Evolutionary conservation across 2,888 invertebrate genomes (phyloP).

Genomic region (Rapana venosa): DNA sequence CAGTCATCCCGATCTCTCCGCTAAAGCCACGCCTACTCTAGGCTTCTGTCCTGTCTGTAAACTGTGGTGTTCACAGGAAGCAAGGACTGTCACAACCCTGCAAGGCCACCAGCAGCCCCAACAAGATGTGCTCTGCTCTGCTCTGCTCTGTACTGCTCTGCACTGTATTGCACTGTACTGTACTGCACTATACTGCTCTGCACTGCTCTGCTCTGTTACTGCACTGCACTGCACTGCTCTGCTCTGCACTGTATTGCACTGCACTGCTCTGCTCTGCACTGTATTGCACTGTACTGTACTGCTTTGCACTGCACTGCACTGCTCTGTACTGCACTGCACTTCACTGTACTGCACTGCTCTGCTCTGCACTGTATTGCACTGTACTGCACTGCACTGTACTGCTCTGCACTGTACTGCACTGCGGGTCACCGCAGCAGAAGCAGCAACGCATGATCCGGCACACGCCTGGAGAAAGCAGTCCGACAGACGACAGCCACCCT

Average conservation of each 20-base stretch:
- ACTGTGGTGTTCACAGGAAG: too few species aligned
- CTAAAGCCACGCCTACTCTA: too few species aligned
- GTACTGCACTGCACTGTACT: neutral
- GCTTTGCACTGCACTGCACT: neutral
- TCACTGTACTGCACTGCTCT: neutral
- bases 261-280: neutral
- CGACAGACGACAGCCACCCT: too few species aligned
- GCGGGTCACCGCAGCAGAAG: too few species aligned
- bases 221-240: neutral
- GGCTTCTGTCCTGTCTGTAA: too few species aligned
- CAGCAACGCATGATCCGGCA: too few species aligned
- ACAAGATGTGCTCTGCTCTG: neutral
- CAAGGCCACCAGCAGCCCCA: too few species aligned
- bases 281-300: neutral
- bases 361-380: neutral
- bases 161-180: too few species aligned
- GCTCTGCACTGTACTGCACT: neutral
- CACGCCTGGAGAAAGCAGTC: too few species aligned
- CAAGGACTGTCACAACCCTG: too few species aligned
- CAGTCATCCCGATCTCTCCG: too few species aligned
- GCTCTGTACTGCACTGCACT: slow-evolving; percentile 4
- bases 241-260: neutral
- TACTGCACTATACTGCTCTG: neutral
- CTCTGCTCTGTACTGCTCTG: neutral
- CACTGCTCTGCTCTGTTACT: neutral